Conservation (phyloP, 2,888 invertebrate genomes). For the Ichneumoninae sp. region DNA sequence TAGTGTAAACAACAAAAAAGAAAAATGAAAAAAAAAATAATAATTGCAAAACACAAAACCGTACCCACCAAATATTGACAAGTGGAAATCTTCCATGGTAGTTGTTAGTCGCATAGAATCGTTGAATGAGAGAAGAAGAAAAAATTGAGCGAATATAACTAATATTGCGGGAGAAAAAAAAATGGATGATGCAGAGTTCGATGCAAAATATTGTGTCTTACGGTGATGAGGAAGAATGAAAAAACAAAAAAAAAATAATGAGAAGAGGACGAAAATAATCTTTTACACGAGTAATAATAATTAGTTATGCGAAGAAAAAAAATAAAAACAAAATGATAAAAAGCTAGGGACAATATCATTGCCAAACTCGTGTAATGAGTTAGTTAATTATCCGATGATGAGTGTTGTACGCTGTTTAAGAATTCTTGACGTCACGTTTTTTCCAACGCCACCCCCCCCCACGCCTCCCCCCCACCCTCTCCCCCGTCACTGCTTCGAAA, state of each 20-base stretch:
- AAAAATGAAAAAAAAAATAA: constrained; percentile 18
- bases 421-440: constrained; percentile 33
- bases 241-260: constrained; percentile 17
- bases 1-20: constrained; percentile 34
- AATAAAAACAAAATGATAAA: constrained; percentile 69
- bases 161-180: constrained; percentile 46
- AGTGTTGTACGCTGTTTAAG: constrained; percentile 60
- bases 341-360: constrained; percentile 84
- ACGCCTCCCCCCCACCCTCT: too few species aligned
- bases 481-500: constrained; percentile 2
- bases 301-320: constrained; percentile 48
- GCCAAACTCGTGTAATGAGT: constrained; percentile 82
- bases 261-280: constrained; percentile 61
- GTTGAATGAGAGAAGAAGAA: constrained; percentile 36
- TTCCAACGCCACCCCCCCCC: too few species aligned
- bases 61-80: constrained; percentile 70
- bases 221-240: constrained; percentile 47
- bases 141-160: constrained; percentile 3
- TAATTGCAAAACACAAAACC: constrained; percentile 43
- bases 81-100: constrained; percentile 74
- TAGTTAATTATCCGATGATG: constrained; percentile 77
- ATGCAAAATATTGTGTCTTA: constrained; percentile 71
- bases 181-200: constrained; percentile 61
- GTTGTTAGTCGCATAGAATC: constrained; percentile 64
- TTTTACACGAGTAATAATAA: constrained; percentile 71